Base-by-base conservation (phyloP, 1,140 invertebrate genomes). In the Yoshiicerus persimilis region DNA sequence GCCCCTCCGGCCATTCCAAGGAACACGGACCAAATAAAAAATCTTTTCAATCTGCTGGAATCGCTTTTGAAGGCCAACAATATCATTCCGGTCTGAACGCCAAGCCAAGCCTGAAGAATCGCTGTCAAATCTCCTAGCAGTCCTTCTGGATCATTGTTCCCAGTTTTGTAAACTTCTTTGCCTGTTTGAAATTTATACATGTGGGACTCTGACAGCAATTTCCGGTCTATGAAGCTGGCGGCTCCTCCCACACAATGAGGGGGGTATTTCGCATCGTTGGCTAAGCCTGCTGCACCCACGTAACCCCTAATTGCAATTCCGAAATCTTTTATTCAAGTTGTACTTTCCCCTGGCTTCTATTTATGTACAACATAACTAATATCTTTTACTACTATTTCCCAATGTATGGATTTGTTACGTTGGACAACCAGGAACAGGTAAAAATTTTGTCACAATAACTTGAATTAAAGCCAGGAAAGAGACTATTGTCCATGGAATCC, bases 251-350 rank as follows among this genome's bases (percentile, higher is more conserved):
- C 36, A 38, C 77, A 83, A n/a, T 34, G n/a, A 2, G 32, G 5
- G 2, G 77, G 32, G 23, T 38, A 83, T 36, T n/a, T 23, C 20
- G 4, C 36, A 10, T 36, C 36, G 36, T 36, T 32, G 16, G 94
- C 92, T 66, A 96, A 93, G n/a, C 98, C 98, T 11, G 97, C 97
- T 0, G 98, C 97, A 1, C 98, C 97, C 13, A 98, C 91, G 92
- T 99, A 99, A 4, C 97, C 97, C 13, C 95, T 94, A 90, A 70
- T 56, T 36, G 16, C 6, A 34, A 36, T n/a, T 13, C 16, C 10
- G 8, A 25, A 20, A 1, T 39, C 30, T 77, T 11, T 30, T 56
- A n/a, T 77, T 34, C 13, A 64, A 64, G 9, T 16, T 64, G 38
- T n/a, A n/a, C n/a, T n/a, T n/a, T n/a, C n/a, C n/a, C n/a, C n/a